Conservation (phyloP, 2,888 invertebrate genomes). For the Margaritifera margaritifera region DNA sequence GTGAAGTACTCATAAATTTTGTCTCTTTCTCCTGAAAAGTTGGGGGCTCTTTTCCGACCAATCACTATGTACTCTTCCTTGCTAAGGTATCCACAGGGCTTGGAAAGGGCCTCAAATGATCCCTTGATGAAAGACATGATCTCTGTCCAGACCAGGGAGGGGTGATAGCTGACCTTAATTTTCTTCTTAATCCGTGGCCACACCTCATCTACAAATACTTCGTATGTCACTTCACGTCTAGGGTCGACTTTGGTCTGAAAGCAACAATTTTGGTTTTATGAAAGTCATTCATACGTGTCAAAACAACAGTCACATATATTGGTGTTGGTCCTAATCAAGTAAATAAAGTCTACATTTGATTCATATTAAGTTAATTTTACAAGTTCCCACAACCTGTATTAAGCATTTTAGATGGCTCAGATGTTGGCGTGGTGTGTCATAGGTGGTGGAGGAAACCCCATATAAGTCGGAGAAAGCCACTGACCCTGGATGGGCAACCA, state of each 20-base stretch:
- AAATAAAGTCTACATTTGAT: too few species aligned
- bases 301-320: too few species aligned
- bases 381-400: too few species aligned
- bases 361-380: too few species aligned
- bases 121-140: slow-evolving; percentile 66
- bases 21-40: slow-evolving; percentile 51
- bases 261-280: too few species aligned
- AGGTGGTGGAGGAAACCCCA: too few species aligned
- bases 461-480: too few species aligned
- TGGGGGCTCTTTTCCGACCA: slow-evolving; percentile 56
- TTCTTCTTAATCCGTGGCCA: slow-evolving; percentile 51
- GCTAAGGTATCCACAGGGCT: slow-evolving; percentile 35
- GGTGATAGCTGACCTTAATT: slow-evolving; percentile 40
- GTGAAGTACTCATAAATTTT: slow-evolving; percentile 47
- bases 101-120: slow-evolving; percentile 55
- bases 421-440: too few species aligned
- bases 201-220: slow-evolving; percentile 57
- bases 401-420: too few species aligned
- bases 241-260: slow-evolving; percentile 33
- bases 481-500: too few species aligned
- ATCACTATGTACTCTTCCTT: slow-evolving; percentile 48
- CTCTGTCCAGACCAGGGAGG: slow-evolving; percentile 65
- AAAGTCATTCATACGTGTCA: too few species aligned
- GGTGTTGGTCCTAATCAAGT: too few species aligned
- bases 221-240: slow-evolving; percentile 61